Base-by-base conservation (phyloP, 2,113 vertebrate species). In the Entosphenus tridentatus region DNA sequence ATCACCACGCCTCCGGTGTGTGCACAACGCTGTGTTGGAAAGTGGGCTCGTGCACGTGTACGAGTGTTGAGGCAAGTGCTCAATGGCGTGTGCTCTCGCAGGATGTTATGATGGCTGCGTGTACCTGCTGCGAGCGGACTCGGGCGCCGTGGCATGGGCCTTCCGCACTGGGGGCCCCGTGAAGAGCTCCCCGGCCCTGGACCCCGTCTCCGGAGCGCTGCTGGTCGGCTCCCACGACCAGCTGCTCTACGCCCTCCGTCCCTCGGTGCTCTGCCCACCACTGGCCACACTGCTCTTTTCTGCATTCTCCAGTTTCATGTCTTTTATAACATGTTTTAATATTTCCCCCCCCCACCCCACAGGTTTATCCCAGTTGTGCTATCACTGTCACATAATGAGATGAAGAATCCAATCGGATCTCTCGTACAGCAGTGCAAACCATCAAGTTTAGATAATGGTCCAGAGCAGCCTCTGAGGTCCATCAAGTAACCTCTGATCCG, bases 181-280 rank as follows among this genome's bases (percentile, higher is more conserved):
- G 74, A 98, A 96, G 77, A 88, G 89, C 75, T 83, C 82, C 69
- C 80, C 86, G 7, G 74, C 81, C 8, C 70, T 85, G 67, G 89
- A 95, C 70, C 78, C 81, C 56, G 71, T 76, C 71, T 85, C 82
- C 17, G 89, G 87, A 9, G 74, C 87, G 67, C 67, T 95, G 59
- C 81, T 85, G 9, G 12, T 87, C 56, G 92, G 93, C 2, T 98
- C 93, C 1, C 88, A 98, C 68, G 91, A 98, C 69, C 85, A 87
- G 1, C 81, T 83, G 1, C 68, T 85, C 1, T 98, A 98, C 55
- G 86, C 85, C 73, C 76, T 97, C 74, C 78, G 95, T 72, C 82
- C 88, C 74, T 79, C 86, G 76, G 93, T 96, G 18, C 9, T 65
- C 18, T n/a, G n/a, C n/a, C 10, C 62, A 16, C 10, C n/a, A 16